Conservation (phyloP, 1,140 invertebrate genomes). For the Lanistes nyassanus region DNA sequence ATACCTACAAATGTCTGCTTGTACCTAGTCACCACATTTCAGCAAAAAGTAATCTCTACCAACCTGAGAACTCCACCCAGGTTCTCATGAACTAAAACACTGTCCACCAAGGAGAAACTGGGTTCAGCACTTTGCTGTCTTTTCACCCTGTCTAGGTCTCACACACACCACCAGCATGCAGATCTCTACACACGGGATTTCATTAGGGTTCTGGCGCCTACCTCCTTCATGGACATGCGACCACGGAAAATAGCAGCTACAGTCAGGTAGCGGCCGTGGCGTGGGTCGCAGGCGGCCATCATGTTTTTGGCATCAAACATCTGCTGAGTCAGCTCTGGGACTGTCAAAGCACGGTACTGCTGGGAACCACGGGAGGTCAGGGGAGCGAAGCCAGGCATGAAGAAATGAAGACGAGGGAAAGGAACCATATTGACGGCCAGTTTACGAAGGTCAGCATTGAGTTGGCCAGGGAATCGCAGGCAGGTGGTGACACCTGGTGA, state of each 20-base stretch:
- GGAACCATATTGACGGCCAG: conserved; percentile 98
- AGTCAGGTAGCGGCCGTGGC: conserved; percentile 76
- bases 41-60: too few relatives aligned
- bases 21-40: too few relatives aligned
- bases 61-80: too few relatives aligned
- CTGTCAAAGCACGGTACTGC: conserved; percentile 69
- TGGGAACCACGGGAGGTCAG: conserved; percentile 79
- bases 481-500: conserved; percentile 81
- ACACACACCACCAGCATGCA: too few relatives aligned
- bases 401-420: conserved; percentile 93
- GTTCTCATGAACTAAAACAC: too few relatives aligned
- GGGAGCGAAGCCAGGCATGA: conserved; percentile 91
- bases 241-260: conserved; percentile 75
- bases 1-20: too few relatives aligned
- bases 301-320: conserved; percentile 81
- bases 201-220: conserved; percentile 31
- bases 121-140: too few relatives aligned
- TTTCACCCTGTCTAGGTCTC: too few relatives aligned
- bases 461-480: conserved; percentile 81
- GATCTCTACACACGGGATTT: neutral
- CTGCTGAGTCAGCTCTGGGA: conserved; percentile 71
- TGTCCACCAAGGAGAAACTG: too few relatives aligned
- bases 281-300: conserved; percentile 78
- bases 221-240: conserved; percentile 70
- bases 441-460: conserved; percentile 93